A percentile compares a stretch with the other conserved stretches of the same genome.
Evolutionary conservation across 92 coral and sea anemone genomes (phyloP).

Genomic region (Montipora capitata): DNA sequence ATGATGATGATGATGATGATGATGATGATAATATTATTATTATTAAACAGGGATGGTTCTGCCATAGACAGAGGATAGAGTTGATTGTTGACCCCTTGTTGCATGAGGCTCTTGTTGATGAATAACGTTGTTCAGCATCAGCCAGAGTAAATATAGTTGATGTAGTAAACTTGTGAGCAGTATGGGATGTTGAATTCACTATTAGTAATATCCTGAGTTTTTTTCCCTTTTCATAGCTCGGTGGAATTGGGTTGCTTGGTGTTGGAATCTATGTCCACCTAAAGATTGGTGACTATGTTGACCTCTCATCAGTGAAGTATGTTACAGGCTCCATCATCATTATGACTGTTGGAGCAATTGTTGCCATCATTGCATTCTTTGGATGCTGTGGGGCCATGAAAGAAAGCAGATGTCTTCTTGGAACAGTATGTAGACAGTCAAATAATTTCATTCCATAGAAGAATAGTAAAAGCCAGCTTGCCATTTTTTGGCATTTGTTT

Average conservation of each 20-base stretch:
- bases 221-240: slow-evolving; percentile 61
- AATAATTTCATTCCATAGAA: background rate
- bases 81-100: no score
- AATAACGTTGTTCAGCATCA: no score
- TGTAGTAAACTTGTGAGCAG: no score
- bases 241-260: slow-evolving; percentile 90
- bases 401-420: slow-evolving; percentile 90
- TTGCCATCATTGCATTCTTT: slow-evolving; percentile 91
- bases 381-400: slow-evolving; percentile 99
- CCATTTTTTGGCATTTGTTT: no score
- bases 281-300: slow-evolving; percentile 80
- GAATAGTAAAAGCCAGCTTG: background rate
- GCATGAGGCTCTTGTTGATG: no score
- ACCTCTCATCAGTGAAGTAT: slow-evolving; percentile 81
- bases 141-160: no score
- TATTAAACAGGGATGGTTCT: no score
- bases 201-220: no score
- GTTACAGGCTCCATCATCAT: slow-evolving; percentile 92
- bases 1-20: no score
- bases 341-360: slow-evolving; percentile 88
- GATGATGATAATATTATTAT: no score
- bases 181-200: no score
- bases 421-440: slow-evolving; percentile 69
- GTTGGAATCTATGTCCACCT: slow-evolving; percentile 89
- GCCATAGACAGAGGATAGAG: no score